Evolutionary conservation across 2,888 invertebrate genomes (phyloP).

Genomic region (Synergus itoensis): DNA sequence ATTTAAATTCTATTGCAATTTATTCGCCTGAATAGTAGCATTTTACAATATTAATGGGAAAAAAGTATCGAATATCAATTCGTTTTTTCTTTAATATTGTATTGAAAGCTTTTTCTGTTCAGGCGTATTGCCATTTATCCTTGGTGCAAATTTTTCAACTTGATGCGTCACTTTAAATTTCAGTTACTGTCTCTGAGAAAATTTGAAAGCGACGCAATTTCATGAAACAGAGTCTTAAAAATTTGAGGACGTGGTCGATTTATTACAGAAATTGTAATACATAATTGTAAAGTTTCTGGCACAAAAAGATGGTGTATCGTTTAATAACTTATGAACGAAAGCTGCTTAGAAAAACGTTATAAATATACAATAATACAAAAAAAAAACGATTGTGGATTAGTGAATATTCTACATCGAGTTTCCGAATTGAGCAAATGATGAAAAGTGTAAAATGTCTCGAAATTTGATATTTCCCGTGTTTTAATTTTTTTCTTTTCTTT

Average conservation of each 20-base stretch:
- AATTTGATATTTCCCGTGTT: background rate
- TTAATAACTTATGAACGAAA: slow-evolving; percentile 46
- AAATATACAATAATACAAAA: slow-evolving; percentile 43
- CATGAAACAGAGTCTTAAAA: background rate
- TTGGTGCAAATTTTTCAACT: background rate
- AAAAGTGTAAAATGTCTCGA: background rate
- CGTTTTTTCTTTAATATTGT: too few relatives aligned
- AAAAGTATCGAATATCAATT: too few relatives aligned
- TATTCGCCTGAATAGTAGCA: background rate
- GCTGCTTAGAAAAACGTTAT: slow-evolving; percentile 49
- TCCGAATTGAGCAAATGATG: slow-evolving; percentile 25
- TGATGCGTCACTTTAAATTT: background rate
- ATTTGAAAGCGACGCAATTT: background rate
- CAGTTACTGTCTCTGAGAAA: background rate
- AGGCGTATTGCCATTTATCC: background rate
- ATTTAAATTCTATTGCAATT: background rate
- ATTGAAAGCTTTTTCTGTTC: too few relatives aligned
- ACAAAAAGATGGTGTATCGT: slow-evolving; percentile 51
- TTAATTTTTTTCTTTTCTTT: background rate
- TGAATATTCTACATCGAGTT: slow-evolving; percentile 6
- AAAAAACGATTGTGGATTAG: slow-evolving; percentile 15
- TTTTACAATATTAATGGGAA: too few relatives aligned
- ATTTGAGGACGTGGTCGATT: slow-evolving; percentile 17
- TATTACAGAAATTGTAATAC: slow-evolving; percentile 20
- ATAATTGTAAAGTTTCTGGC: slow-evolving; percentile 63